Evolutionary conservation across 2,797 vertebrate species (phyloP), one percentile per base, ranked within the genome.

Genomic region (Molossus molossus): DNA sequence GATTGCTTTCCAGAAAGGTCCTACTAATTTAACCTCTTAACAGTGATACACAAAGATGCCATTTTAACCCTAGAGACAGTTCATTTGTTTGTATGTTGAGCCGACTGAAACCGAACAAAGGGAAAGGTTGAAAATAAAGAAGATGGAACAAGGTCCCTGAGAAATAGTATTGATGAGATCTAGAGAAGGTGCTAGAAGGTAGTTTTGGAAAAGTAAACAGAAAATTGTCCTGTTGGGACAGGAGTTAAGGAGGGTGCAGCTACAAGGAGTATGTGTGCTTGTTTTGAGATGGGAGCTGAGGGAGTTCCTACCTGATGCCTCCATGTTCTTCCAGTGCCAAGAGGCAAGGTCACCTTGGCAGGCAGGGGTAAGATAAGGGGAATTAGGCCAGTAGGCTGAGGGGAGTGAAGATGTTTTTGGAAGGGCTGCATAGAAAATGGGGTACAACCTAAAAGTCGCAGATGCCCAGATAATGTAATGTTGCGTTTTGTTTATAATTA

Each of bases 401-500:
- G 25, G 84, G 57, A 87, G 53, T 14, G 84, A 94, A 60, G 33
- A 40, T 40, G 17, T 45, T 48, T 48, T 67, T 17, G 9, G 29
- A 88, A 81, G 50, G 57, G 1, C 62, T 10, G 0, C 20, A 3
- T 17, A 80, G 70, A 88, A 89, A 92, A 77, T 2, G 5, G 55
- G 58, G 60, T 1, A 57, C 45, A 23, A 50, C 45, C 55, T 33
- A 21, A 87, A 90, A 77, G 83, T 72, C 86, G 2, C 85, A 84
- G 70, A 65, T 45, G 40, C 55, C 50, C 69, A 96, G 25, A 88
- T 25, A 77, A 40, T 50, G n/a, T 70, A 87, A 90, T 23, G 23
- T 85, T 29, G 50, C 76, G 67, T 93, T 95, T 90, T 94, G 70
- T 94, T 91, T 90, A 70, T 45, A 93, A 90, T 60, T 70, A 21